A percentile compares a stretch with the other conserved stretches of the same genome.
These are phyloP conservation scores for Spheniscus mendiculus DNA, from an alignment of 2,113 vertebrate species.

Conservation along the genomic window DNA sequence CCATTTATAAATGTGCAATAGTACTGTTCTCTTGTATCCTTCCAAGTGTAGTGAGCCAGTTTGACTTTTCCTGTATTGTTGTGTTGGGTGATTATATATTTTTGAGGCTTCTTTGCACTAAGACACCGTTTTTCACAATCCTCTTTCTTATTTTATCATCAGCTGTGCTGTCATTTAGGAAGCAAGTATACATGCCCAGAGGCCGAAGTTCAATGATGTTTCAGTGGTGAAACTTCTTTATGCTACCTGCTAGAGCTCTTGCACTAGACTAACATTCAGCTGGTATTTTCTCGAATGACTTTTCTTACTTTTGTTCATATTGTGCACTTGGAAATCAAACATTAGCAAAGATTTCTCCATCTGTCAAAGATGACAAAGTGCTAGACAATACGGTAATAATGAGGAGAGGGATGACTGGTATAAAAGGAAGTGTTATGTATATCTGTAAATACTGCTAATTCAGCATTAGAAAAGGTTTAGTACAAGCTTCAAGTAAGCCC, in stretches of 20 bases:
- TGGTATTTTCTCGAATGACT: neutral
- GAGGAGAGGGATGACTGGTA: neutral
- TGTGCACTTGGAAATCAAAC: neutral
- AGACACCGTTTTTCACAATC: neutral
- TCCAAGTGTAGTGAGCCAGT: neutral
- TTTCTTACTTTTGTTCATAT: neutral
- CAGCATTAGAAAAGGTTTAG: neutral
- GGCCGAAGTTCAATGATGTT: neutral
- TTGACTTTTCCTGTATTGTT: neutral
- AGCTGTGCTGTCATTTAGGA: neutral
- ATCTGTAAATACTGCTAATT: neutral
- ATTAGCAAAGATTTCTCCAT: neutral
- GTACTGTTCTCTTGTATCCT: neutral
- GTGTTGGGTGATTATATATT: neutral
- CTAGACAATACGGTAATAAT: neutral
- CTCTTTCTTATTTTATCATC: neutral
- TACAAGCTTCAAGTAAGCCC: neutral
- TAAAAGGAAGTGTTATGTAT: neutral
- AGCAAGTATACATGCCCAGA: neutral
- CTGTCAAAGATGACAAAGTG: neutral
- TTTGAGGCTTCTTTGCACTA: neutral
- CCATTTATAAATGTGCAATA: neutral
- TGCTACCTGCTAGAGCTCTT: neutral
- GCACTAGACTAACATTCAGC: neutral
- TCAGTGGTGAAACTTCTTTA: neutral